A percentile compares a stretch with the other conserved stretches of the same genome.
phyloP scores from a whole-genome alignment of 2,113 vertebrate species.

The Xyliphius kryptos region DNA sequence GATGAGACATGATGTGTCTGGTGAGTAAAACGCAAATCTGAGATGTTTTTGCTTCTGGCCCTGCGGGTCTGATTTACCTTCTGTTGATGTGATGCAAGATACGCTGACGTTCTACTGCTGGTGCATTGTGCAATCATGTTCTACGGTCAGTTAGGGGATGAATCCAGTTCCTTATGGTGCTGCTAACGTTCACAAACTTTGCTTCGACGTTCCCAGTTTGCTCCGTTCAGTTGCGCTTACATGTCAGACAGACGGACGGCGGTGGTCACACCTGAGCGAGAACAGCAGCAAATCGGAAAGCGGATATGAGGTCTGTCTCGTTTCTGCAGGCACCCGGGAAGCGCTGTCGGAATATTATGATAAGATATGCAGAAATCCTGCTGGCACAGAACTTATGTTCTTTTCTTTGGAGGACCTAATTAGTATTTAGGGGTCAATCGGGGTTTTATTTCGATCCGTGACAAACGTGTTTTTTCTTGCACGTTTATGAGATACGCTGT shows the following conservation, averaged over 20 bases:
- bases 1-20: constrained; percentile 14
- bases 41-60: neutral
- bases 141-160: neutral
- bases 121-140: neutral
- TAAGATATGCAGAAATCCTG: constrained; percentile 11
- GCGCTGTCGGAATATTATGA: neutral
- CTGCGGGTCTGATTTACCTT: neutral
- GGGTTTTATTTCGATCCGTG: too few species aligned
- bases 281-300: too few species aligned
- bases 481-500: too few species aligned
- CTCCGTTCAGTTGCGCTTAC: neutral
- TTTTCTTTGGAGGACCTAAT: too few species aligned
- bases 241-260: neutral
- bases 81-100: constrained; percentile 1
- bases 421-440: too few species aligned
- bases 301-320: too few species aligned
- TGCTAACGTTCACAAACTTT: constrained; percentile 1
- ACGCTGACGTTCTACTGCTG: neutral
- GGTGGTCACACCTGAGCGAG: neutral
- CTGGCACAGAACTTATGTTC: too few species aligned
- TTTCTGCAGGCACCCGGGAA: neutral
- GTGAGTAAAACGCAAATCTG: neutral
- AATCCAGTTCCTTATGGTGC: neutral
- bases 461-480: too few species aligned
- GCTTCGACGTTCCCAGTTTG: too few species aligned